Base-by-base conservation (phyloP, 2,888 invertebrate species). In the Lasioglossum malachurum region DNA sequence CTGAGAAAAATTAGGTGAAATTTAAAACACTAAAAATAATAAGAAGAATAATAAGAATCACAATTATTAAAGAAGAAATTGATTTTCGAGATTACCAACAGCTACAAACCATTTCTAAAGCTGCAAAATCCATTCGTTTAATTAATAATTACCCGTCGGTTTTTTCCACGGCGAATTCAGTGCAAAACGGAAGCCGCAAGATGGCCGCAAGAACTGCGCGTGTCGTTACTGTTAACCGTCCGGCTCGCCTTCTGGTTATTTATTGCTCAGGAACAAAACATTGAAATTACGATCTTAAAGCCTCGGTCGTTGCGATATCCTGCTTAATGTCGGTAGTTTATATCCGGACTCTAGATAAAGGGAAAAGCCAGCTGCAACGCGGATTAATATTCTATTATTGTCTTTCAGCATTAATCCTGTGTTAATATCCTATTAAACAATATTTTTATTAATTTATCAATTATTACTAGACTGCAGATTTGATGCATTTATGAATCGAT, bases 101-200 rank as follows among this genome's bases (percentile, higher is more conserved):
- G 60, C 60, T 4, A 14, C 31, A 14, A 12, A 14, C 41, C 23
- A 19, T 72, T 49, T 23, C 44, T 49, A 57, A 71, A 75, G 75
- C 57, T 19, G 49, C 31, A 14, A n/a, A 83, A 83, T 75, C 49
- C 71, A 82, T 64, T 46, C 49, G 67, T 49, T 67, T 80, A 82
- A 87, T 87, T 82, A 69, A 67, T 38, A 69, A 35, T 38, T 69
- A 69, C 19, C 35, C 35, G 23, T 7, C 44, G 79, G 73, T 87
- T 83, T 80, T 57, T 44, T 44, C 72, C 72, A 14, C 44, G 27
- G 14, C 27, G 35, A 71, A 78, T 78, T 78, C 53, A 64, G 41
- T 60, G 69, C 35, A 27, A 69, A 49, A 67, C 38, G n/a, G 14
- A 16, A 60, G 75, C 41, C 7, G 12, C 69, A 31, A 27, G 19